phyloP scores from a whole-genome alignment of 1,140 invertebrate species.

The Parapsyche elsis region DNA sequence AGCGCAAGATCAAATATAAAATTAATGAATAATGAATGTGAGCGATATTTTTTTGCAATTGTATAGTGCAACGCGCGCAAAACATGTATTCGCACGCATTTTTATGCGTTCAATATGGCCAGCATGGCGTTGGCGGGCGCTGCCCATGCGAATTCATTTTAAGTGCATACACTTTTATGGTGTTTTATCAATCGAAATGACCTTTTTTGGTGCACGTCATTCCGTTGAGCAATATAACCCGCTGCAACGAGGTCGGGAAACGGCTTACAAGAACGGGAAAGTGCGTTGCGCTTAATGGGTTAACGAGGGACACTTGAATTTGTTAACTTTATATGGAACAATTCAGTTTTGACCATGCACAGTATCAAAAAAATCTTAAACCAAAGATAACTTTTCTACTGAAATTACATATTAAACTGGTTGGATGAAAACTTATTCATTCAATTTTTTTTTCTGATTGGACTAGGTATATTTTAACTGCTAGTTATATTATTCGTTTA shows the following conservation, averaged over 20 bases:
- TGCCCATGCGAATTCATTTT: background rate
- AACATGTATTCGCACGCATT: background rate
- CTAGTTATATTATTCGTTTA: too few species aligned
- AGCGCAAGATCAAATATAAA: too few species aligned
- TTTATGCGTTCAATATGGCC: background rate
- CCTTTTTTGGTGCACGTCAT: conserved; percentile 8
- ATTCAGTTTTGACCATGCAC: background rate
- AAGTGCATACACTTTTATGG: conserved; percentile 14
- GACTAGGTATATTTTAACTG: too few species aligned
- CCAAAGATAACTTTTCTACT: too few species aligned
- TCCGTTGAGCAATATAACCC: background rate
- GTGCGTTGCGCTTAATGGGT: background rate
- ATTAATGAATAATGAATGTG: too few species aligned
- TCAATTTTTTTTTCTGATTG: too few species aligned
- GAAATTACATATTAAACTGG: too few species aligned
- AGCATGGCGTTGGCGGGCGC: background rate
- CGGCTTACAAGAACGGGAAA: background rate
- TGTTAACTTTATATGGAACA: background rate
- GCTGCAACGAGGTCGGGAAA: background rate
- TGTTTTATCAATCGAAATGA: background rate
- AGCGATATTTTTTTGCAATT: too few species aligned
- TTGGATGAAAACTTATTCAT: too few species aligned
- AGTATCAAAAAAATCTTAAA: too few species aligned
- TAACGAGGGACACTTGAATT: background rate
- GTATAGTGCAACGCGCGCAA: too few species aligned